These are phyloP conservation scores for Neodon shergylaensis DNA, from an alignment of 2,113 vertebrate genomes.

Conservation along the genomic window DNA sequence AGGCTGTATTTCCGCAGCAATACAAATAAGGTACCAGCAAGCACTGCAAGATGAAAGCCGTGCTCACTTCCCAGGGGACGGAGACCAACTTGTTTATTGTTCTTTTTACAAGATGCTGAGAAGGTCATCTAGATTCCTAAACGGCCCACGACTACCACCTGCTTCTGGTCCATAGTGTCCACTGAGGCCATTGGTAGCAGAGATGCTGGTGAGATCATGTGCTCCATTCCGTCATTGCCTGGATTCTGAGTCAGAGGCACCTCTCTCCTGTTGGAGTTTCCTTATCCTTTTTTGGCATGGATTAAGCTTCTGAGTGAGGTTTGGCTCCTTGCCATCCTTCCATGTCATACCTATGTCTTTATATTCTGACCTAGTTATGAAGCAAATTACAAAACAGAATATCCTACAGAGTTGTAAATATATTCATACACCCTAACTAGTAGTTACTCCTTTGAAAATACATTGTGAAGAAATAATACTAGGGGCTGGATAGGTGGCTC, in stretches of 20 bases:
- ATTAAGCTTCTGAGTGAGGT: neutral
- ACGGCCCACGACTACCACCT: neutral
- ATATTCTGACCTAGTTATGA: slow-evolving; percentile 7
- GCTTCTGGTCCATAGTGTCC: neutral
- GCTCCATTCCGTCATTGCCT: neutral
- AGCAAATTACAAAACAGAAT: neutral
- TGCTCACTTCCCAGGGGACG: neutral
- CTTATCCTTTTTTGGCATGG: neutral
- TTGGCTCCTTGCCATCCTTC: slow-evolving; percentile 31
- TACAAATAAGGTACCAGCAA: neutral
- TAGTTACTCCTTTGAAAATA: slow-evolving; percentile 9
- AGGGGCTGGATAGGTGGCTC: neutral
- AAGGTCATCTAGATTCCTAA: neutral
- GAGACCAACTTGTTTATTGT: neutral
- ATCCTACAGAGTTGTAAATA: slow-evolving; percentile 36
- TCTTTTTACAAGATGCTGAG: neutral
- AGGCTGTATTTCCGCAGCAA: neutral
- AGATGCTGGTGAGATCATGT: neutral
- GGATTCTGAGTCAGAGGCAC: neutral
- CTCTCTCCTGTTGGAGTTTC: neutral
- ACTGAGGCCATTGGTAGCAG: neutral
- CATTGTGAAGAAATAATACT: neutral
- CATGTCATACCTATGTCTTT: neutral
- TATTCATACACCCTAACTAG: neutral
- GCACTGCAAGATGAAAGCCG: neutral